phyloP scores from a whole-genome alignment of 2,797 vertebrate species.

The Euphonia xanthogaster region DNA sequence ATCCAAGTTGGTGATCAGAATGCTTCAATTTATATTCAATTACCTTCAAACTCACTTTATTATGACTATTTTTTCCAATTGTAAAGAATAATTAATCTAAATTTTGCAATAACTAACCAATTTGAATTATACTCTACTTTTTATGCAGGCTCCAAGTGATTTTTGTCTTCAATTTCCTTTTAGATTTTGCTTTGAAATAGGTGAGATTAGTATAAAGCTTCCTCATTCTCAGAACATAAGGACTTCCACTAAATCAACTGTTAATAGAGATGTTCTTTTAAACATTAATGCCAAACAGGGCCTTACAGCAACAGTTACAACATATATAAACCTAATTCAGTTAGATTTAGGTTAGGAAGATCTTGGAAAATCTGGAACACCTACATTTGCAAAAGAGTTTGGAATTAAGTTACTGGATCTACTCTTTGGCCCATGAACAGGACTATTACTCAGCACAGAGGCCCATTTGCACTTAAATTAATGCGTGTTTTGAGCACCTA shows the following conservation, averaged over 20 bases:
- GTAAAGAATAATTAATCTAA: neutral
- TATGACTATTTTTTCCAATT: neutral
- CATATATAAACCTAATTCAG: neutral
- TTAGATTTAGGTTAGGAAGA: neutral
- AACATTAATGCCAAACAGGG: neutral
- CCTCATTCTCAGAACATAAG: neutral
- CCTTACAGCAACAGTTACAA: neutral
- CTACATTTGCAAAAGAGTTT: neutral
- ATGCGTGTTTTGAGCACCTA: neutral
- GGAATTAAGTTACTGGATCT: neutral
- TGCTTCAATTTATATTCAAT: neutral
- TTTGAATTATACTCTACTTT: neutral
- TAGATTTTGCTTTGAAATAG: neutral
- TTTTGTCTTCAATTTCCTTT: neutral
- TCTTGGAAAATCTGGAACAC: neutral
- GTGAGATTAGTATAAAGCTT: neutral
- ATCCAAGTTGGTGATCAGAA: neutral
- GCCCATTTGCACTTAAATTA: neutral
- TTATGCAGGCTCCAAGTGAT: neutral
- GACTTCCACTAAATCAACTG: neutral
- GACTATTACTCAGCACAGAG: neutral
- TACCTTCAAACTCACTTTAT: neutral
- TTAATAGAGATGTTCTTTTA: neutral
- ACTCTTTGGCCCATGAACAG: neutral
- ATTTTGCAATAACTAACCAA: neutral